A percentile compares a stretch with the other conserved stretches of the same genome.
Evolutionary conservation across 2,113 vertebrate species (phyloP).

Genomic region (Galbula dea): DNA sequence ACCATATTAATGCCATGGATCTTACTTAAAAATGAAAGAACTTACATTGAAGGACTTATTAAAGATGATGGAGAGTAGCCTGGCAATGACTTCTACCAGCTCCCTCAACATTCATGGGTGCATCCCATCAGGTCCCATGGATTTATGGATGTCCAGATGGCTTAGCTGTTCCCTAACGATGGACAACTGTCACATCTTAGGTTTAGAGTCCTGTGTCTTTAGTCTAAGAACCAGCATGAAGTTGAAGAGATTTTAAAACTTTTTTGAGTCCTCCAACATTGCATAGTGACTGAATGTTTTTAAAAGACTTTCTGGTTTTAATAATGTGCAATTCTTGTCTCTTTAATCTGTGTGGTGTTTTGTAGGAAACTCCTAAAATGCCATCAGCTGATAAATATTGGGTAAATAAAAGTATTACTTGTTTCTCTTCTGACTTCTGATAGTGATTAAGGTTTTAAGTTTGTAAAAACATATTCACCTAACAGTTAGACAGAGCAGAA

Average conservation of each 20-base stretch:
- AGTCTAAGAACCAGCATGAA: background rate
- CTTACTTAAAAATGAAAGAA: background rate
- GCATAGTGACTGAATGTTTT: background rate
- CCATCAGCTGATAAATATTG: background rate
- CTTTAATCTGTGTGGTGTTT: background rate
- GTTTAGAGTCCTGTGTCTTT: background rate
- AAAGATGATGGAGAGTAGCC: no score
- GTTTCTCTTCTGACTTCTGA: background rate
- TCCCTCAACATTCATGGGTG: no score
- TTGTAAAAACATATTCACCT: background rate
- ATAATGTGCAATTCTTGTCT: background rate
- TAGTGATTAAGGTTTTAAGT: background rate
- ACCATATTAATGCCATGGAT: background rate
- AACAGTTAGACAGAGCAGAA: background rate
- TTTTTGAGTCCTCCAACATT: background rate
- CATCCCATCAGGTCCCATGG: no score
- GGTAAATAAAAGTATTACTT: background rate
- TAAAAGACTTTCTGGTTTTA: background rate
- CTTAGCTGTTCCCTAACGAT: background rate
- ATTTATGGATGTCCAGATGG: no score
- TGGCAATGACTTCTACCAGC: no score
- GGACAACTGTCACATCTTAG: background rate
- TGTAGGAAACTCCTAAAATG: background rate
- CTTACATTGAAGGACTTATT: background rate
- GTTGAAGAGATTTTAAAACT: background rate